Conservation (phyloP, 1,140 invertebrate species). For the Gerris buenoi region DNA sequence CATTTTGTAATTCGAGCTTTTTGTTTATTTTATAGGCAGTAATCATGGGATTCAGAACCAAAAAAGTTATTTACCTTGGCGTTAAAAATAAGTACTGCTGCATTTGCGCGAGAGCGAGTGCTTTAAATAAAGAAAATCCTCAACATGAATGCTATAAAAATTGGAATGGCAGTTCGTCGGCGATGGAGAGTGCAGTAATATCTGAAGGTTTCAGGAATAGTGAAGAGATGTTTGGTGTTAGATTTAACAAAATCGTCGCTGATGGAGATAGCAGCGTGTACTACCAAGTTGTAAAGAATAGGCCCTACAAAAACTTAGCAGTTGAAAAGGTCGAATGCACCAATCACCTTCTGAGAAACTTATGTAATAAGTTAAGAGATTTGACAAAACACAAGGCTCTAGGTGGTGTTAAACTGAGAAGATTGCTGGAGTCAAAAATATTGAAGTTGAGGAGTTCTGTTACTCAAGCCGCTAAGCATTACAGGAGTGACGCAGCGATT, state of each 20-base stretch:
- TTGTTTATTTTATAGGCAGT: neutral
- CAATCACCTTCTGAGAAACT: slow-evolving; percentile 7
- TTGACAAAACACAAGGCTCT: slow-evolving; percentile 5
- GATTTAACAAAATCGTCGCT: slow-evolving; percentile 24
- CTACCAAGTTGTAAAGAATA: slow-evolving; percentile 16
- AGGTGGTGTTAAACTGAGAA: too few species aligned
- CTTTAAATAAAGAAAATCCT: neutral
- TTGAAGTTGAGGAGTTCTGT: too few species aligned
- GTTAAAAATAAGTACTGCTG: neutral
- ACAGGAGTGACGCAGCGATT: too few species aligned
- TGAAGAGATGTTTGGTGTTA: slow-evolving; percentile 24
- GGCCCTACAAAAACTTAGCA: slow-evolving; percentile 13
- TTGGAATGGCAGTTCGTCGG: neutral
- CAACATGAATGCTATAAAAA: neutral
- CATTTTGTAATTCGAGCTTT: too few species aligned
- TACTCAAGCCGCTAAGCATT: too few species aligned
- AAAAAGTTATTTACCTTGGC: neutral
- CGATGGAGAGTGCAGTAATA: neutral
- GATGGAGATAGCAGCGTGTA: slow-evolving; percentile 27
- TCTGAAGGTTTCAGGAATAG: slow-evolving; percentile 27
- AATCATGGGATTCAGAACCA: neutral
- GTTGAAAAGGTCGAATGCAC: neutral
- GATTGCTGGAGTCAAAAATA: too few species aligned
- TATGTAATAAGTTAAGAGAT: slow-evolving; percentile 4
- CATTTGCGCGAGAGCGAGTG: neutral